Evolutionary conservation across 2,113 vertebrate genomes (phyloP), one percentile per base, ranked within the genome.

Genomic region (Octodon degus): DNA sequence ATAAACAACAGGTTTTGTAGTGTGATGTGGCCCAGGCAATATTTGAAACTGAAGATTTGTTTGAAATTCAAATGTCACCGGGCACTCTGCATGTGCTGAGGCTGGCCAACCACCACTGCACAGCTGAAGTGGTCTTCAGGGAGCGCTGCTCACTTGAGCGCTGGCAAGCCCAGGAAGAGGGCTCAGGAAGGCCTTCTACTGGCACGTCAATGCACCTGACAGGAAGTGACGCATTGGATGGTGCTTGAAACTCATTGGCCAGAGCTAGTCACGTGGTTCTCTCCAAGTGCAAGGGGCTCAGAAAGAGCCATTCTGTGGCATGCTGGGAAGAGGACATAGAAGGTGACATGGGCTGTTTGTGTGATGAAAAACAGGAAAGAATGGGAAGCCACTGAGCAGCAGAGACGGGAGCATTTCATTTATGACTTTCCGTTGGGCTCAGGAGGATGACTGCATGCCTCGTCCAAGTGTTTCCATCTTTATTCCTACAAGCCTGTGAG

Each of bases 281-380:
- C 32, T 30, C 30, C 81, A 53, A 10, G 5, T 7, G 4, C 34
- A 34, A 58, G 72, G 20, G 22, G 25, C 37, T 85, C 10, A 13
- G 77, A 74, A 55, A 34, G 20, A 12, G 25, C 17, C 34, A 34
- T 34, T 7, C 37, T 63, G 4, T 0, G 3, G 2, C 0, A 2
- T 1, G 8, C 80, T 22, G 20, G 55, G 13, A 80, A 47, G 1
- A 53, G 55, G 20, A 14, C 1, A 0, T 5, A 20, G 20, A 2
- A 1, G 25, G 60, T 1, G 2, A 8, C 1, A 2, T 4, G 0
- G 24, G 32, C 47, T 34, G 20, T n/a, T 17, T 32, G n/a, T 25
- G 25, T 25, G 62, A 43, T 8, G 6, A 65, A 43, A 7, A 55
- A 14, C 50, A 67, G 60, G 53, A 32, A 14, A 27, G 37, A 16